Base-by-base conservation (phyloP, 2,113 vertebrate genomes). In the Monarcha castaneiventris region DNA sequence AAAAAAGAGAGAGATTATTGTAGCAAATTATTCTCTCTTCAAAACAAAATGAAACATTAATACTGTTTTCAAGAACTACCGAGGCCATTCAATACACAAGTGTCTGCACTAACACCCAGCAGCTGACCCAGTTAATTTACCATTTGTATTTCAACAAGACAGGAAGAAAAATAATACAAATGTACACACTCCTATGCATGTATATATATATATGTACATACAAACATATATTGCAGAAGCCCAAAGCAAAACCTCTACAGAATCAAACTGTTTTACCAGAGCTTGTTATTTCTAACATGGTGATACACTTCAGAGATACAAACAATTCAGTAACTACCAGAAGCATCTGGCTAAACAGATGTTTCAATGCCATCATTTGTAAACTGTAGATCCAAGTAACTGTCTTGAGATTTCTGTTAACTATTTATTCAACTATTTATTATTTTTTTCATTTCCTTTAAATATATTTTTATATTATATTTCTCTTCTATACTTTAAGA, bases 271-370 rank as follows among this genome's bases (percentile, higher is more conserved):
- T 79, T 84, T 71, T 73, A 89, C 71, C 44, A 61, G 37, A 86
- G 20, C 23, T 91, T 80, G 7, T 64, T 92, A 79, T 61, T 87
- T 87, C 58, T 66, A 88, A 67, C 16, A 63, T 29, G 11, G 63
- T 4, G 3, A 91, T 48, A 23, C 18, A 33, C 25, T 84, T 69
- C 22, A 82, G 39, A 87, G 43, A 68, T 19, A 69, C 7, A 89
- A 81, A 56, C 35, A 41, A 75, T 37, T 72, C 33, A 89, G 56
- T 35, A 88, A 90, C 43, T 58, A 83, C 16, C 51, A 80, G 18
- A 66, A 96, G 33, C 74, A 95, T 85, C 75, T 94, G 84, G 66
- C 35, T 87, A 79, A 93, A 89, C 59, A 96, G 85, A 91, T 92
- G 67, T 35, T 96, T 81, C 87, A 91, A 82, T 54, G 52, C 10